A percentile compares a stretch with the other conserved stretches of the same genome.
Conservation (phyloP, 2,888 invertebrate species). For the Ophion ventricosus region DNA sequence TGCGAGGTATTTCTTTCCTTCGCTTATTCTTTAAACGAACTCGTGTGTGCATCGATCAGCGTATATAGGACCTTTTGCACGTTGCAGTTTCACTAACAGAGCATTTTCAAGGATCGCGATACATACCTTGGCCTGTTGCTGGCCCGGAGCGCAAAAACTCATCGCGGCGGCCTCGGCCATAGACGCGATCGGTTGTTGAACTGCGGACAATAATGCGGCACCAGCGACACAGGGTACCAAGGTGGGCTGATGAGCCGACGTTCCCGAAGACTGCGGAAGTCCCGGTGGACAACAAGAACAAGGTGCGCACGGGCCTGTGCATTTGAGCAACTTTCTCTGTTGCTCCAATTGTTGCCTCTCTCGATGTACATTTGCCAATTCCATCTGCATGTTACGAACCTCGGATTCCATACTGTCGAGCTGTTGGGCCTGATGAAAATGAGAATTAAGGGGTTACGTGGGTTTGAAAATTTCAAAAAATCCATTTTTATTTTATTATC, state of each 20-base stretch:
- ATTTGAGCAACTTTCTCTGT: slow-evolving; percentile 81
- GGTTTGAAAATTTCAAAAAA: neutral
- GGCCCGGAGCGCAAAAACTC: slow-evolving; percentile 37
- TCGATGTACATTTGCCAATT: slow-evolving; percentile 84
- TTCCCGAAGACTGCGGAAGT: slow-evolving; percentile 37
- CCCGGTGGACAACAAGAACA: slow-evolving; percentile 77
- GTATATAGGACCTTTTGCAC: neutral
- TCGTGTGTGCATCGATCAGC: slow-evolving; percentile 3
- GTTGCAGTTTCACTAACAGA: neutral
- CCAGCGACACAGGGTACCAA: slow-evolving; percentile 48
- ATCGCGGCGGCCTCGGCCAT: neutral
- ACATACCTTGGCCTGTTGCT: slow-evolving; percentile 13
- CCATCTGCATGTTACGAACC: slow-evolving; percentile 85
- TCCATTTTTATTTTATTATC: too few relatives aligned
- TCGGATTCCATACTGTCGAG: slow-evolving; percentile 86
- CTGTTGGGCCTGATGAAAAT: slow-evolving; percentile 85
- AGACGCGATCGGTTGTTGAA: slow-evolving; percentile 14
- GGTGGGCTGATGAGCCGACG: slow-evolving; percentile 50
- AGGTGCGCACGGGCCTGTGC: slow-evolving; percentile 78
- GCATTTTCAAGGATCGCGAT: neutral
- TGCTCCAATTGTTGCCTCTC: slow-evolving; percentile 85
- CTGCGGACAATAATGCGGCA: neutral
- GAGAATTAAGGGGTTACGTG: neutral
- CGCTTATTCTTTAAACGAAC: slow-evolving; percentile 31
- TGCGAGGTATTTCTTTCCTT: slow-evolving; percentile 47